Conservation (phyloP, 2,113 vertebrate genomes). For the Gracilinanus agilis region DNA sequence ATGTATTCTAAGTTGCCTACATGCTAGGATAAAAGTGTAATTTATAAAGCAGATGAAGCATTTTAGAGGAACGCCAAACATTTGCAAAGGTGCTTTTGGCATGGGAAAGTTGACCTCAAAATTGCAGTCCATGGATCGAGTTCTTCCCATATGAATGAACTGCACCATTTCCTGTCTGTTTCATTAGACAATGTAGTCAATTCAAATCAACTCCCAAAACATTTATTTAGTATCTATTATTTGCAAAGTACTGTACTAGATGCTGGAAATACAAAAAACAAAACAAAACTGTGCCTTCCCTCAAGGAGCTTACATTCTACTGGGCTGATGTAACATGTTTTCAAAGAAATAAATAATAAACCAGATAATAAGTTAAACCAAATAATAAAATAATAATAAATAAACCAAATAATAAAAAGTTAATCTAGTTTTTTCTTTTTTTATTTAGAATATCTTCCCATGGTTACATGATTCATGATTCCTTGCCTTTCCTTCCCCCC, state of each 20-base stretch:
- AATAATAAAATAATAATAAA: too few species aligned
- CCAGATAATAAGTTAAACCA: too few species aligned
- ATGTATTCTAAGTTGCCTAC: conserved; percentile 33
- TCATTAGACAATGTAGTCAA: background rate
- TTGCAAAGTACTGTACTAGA: background rate
- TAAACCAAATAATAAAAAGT: too few species aligned
- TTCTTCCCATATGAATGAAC: background rate
- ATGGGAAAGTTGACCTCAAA: conserved; percentile 17
- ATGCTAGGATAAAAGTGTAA: conserved; percentile 31
- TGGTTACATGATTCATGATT: too few species aligned
- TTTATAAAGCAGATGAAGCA: background rate
- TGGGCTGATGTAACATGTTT: background rate
- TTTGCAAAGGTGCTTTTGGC: conserved; percentile 6
- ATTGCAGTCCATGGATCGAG: background rate
- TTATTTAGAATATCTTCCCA: too few species aligned
- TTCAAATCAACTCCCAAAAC: background rate
- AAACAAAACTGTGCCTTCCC: background rate
- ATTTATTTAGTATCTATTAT: background rate
- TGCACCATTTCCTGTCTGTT: background rate
- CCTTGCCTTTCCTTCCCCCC: too few species aligned
- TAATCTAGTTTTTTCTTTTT: too few species aligned
- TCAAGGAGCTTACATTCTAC: background rate
- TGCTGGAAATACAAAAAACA: background rate
- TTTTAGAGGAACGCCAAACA: conserved; percentile 29
- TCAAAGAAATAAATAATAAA: background rate